These are phyloP conservation scores for Muscicapa striata DNA, from an alignment of 2,797 vertebrate species.

Conservation along the genomic window DNA sequence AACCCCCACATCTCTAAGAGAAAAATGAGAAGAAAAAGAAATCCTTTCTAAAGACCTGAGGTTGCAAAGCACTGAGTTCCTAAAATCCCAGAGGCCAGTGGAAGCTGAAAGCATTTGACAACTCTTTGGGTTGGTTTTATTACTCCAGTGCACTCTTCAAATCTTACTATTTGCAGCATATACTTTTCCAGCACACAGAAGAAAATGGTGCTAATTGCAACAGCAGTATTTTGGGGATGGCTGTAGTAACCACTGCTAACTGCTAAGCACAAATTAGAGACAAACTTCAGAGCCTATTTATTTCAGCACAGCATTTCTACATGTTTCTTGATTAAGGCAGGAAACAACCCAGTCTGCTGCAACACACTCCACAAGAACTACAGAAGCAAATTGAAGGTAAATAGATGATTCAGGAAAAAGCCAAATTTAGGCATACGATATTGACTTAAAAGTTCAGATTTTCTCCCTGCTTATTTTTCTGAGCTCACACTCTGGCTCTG, in stretches of 20 bases:
- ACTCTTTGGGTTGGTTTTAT: not conserved
- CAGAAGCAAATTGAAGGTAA: not conserved
- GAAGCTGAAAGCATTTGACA: not conserved
- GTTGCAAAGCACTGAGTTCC: not conserved
- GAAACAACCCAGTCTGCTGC: not conserved
- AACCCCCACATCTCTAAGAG: not conserved
- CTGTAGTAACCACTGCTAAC: not conserved
- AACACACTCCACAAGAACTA: not conserved
- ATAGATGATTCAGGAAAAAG: not conserved
- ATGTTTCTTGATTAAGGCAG: not conserved
- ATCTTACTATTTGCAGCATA: not conserved
- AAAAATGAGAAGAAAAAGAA: not conserved
- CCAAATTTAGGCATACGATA: fast-evolving
- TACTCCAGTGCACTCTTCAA: not conserved
- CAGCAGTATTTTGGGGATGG: not conserved
- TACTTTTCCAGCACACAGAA: not conserved
- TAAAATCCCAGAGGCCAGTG: not conserved
- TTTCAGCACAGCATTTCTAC: not conserved
- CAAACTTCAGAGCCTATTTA: not conserved
- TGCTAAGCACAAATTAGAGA: not conserved
- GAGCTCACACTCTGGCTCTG: not conserved
- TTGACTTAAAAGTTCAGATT: not conserved
- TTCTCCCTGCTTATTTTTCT: not conserved
- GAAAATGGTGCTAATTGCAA: not conserved
- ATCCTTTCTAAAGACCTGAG: not conserved